Evolutionary conservation across 2,888 invertebrate species (phyloP).

Genomic region (Diarsia dahlii): DNA sequence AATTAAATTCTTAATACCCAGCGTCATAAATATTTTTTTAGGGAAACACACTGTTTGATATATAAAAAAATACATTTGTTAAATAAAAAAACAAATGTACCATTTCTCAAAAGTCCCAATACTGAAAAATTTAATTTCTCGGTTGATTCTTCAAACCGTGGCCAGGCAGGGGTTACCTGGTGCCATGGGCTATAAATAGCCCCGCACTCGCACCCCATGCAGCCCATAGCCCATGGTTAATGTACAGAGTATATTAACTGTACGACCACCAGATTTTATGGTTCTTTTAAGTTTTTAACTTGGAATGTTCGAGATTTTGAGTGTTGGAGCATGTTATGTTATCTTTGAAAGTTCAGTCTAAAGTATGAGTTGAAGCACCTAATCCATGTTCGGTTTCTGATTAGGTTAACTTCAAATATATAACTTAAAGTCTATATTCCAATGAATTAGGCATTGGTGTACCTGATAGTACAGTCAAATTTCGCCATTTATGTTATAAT

Average conservation of each 20-base stretch:
- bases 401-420: background rate
- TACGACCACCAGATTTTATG: conserved; percentile 65
- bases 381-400: background rate
- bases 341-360: background rate
- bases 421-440: no score
- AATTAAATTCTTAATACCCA: no score
- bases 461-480: no score
- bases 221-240: conserved; percentile 61
- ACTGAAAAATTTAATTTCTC: conserved; percentile 26
- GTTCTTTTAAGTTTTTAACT: conserved; percentile 60
- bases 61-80: background rate
- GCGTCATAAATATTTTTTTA: background rate
- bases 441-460: no score
- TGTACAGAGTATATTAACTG: conserved; percentile 66
- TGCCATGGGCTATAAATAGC: conserved; percentile 64
- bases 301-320: conserved; percentile 39
- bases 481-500: no score
- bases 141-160: conserved; percentile 35
- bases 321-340: conserved; percentile 22
- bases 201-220: conserved; percentile 61
- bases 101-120: background rate
- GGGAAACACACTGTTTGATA: background rate
- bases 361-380: background rate
- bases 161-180: conserved; percentile 65
- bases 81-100: background rate